phyloP scores from a whole-genome alignment of 1,140 invertebrate species.

The Drosophila subpulchrella region DNA sequence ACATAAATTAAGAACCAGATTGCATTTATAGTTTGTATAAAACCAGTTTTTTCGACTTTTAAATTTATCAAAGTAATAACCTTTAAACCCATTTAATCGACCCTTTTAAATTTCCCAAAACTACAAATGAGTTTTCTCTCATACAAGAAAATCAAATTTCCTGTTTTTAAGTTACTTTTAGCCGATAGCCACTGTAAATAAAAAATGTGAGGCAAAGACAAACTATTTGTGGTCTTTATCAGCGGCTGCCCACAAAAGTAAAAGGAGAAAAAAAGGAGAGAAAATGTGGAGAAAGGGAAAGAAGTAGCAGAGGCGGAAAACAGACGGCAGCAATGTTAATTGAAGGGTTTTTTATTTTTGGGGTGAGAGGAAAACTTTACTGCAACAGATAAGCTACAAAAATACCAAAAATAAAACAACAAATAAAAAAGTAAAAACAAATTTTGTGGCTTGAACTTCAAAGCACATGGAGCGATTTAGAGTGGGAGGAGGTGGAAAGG shows the following conservation, averaged over 20 bases:
- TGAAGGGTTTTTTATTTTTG: constrained; percentile 13
- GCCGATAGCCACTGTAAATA: constrained; percentile 6
- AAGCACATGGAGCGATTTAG: constrained; percentile 48
- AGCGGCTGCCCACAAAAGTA: constrained; percentile 21
- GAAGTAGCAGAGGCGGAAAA: constrained; percentile 24
- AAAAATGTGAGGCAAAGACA: constrained; percentile 15
- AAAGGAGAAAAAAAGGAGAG: constrained; percentile 20
- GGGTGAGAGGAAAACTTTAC: constrained; percentile 7
- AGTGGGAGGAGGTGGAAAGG: background rate
- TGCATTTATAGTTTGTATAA: too few species aligned
- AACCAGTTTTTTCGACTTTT: too few species aligned
- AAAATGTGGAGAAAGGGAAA: constrained; percentile 1
- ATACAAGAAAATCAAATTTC: background rate
- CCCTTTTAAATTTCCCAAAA: background rate
- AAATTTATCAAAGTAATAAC: too few species aligned
- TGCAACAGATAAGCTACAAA: constrained; percentile 66
- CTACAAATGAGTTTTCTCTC: background rate
- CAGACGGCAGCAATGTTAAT: constrained; percentile 47
- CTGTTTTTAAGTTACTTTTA: background rate
- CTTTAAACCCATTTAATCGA: too few species aligned
- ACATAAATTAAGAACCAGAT: background rate
- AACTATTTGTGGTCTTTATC: constrained; percentile 51
- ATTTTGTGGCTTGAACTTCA: constrained; percentile 78
- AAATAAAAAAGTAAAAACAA: constrained; percentile 33
- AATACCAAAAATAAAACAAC: constrained; percentile 48